Conservation (phyloP, 2,797 vertebrate species). For the Bradypodion pumilum region DNA sequence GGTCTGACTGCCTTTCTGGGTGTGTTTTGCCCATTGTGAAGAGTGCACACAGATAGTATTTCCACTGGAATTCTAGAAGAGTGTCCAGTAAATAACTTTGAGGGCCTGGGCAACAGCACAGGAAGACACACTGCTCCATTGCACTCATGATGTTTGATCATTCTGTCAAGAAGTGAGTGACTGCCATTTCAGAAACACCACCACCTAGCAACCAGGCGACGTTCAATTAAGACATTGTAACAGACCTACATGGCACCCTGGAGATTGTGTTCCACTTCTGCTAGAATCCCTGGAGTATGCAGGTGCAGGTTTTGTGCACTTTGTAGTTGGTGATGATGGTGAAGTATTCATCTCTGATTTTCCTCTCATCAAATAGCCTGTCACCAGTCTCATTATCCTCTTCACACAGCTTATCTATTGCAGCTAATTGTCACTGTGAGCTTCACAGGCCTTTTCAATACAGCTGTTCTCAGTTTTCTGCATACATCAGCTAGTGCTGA, state of each 20-base stretch:
- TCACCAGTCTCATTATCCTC: slow-evolving; percentile 89
- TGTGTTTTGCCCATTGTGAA: slow-evolving; percentile 94
- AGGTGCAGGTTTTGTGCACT: slow-evolving; percentile 95
- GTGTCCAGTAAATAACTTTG: slow-evolving; percentile 92
- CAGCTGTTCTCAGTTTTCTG: slow-evolving; percentile 96
- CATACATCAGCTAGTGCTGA: slow-evolving; percentile 91
- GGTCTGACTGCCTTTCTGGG: slow-evolving; percentile 82
- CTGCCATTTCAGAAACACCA: slow-evolving; percentile 91
- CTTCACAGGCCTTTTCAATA: slow-evolving; percentile 93
- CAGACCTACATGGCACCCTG: slow-evolving; percentile 98
- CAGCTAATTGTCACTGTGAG: slow-evolving; percentile 89
- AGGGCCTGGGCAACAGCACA: slow-evolving; percentile 89
- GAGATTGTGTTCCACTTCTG: slow-evolving; percentile 94
- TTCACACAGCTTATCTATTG: slow-evolving; percentile 90
- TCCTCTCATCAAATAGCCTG: slow-evolving; percentile 92
- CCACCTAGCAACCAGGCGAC: slow-evolving; percentile 88
- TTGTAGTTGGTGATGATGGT: slow-evolving; percentile 94
- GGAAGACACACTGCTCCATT: slow-evolving; percentile 94
- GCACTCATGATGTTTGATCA: slow-evolving; percentile 88
- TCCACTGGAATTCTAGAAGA: slow-evolving; percentile 96
- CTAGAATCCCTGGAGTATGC: slow-evolving; percentile 88
- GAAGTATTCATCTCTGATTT: slow-evolving; percentile 97
- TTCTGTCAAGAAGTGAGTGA: slow-evolving; percentile 86
- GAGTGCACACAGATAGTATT: slow-evolving; percentile 93
- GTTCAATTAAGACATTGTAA: slow-evolving; percentile 90